Evolutionary conservation across 1,140 invertebrate species (phyloP).

Genomic region (Apis laboriosa): DNA sequence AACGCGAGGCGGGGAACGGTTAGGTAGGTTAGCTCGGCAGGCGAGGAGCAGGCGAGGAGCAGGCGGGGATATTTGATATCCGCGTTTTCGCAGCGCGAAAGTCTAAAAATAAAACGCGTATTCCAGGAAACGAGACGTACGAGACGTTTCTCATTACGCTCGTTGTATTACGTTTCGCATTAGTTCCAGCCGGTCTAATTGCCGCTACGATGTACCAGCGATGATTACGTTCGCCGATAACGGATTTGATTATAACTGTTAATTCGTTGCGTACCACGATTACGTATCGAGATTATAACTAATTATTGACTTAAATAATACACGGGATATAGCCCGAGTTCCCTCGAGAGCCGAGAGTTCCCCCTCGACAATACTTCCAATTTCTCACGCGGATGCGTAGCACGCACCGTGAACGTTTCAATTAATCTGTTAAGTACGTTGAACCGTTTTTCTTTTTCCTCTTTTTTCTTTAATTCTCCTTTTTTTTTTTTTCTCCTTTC

Average conservation of each 20-base stretch:
- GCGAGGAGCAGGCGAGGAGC: too few species aligned
- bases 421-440: slow-evolving; percentile 56
- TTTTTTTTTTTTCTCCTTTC: too few species aligned
- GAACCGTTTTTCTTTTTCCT: slow-evolving; percentile 41
- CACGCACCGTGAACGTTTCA: slow-evolving; percentile 58
- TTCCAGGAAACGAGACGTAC: slow-evolving; percentile 26
- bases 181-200: slow-evolving; percentile 46
- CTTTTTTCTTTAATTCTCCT: too few species aligned
- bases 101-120: slow-evolving; percentile 25
- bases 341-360: slow-evolving; percentile 35
- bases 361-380: slow-evolving; percentile 45
- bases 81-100: slow-evolving; percentile 27
- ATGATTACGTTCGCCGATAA: slow-evolving; percentile 49
- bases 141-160: slow-evolving; percentile 46
- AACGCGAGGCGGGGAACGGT: too few species aligned
- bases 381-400: slow-evolving; percentile 57
- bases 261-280: slow-evolving; percentile 41
- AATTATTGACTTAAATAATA: slow-evolving; percentile 54
- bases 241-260: slow-evolving; percentile 56
- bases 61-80: not conserved
- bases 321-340: slow-evolving; percentile 19
- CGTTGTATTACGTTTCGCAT: slow-evolving; percentile 30
- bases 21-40: too few species aligned
- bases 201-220: slow-evolving; percentile 24
- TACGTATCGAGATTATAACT: slow-evolving; percentile 56